Percentiles rank a stretch among this genome's conserved stretches.
phyloP scores from a whole-genome alignment of 2,797 vertebrate genomes.

The Mastacembelus armatus region DNA sequence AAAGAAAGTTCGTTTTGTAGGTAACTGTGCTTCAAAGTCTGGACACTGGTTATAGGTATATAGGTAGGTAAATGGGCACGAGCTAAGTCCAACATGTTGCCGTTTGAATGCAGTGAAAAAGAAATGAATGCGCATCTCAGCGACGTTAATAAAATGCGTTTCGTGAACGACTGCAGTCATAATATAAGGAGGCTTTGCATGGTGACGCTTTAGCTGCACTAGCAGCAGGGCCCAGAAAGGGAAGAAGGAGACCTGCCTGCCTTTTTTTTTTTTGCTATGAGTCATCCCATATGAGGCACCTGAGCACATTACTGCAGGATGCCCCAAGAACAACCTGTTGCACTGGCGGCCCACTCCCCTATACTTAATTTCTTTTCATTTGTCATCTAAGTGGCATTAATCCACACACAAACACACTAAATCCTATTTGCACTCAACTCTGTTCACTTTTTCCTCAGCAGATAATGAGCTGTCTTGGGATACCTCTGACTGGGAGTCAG shows the following conservation, averaged over 20 bases:
- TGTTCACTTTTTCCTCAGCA: slow-evolving; percentile 40
- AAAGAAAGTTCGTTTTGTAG: not conserved
- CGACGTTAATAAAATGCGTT: no score
- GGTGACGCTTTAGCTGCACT: no score
- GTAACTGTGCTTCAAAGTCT: not conserved
- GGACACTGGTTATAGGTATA: not conserved
- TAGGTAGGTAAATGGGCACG: no score
- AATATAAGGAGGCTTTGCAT: no score
- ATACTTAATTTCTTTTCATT: not conserved
- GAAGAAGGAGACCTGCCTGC: slow-evolving; percentile 30
- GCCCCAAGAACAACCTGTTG: not conserved
- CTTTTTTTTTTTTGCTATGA: slow-evolving; percentile 69
- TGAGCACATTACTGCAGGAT: slow-evolving; percentile 42
- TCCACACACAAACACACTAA: not conserved
- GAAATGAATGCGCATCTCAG: no score
- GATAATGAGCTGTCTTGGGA: slow-evolving; percentile 93
- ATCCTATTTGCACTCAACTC: not conserved
- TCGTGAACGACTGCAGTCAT: no score
- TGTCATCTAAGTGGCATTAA: not conserved
- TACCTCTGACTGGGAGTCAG: slow-evolving; percentile 92
- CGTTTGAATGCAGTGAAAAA: no score
- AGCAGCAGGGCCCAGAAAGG: slow-evolving; percentile 3
- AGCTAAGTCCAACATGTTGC: no score
- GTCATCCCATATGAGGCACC: slow-evolving; percentile 64
- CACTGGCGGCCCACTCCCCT: not conserved